A percentile compares a stretch with the other conserved stretches of the same genome.
Evolutionary conservation across 1,140 invertebrate species (phyloP).

Genomic region (Drosophila grimshawi): DNA sequence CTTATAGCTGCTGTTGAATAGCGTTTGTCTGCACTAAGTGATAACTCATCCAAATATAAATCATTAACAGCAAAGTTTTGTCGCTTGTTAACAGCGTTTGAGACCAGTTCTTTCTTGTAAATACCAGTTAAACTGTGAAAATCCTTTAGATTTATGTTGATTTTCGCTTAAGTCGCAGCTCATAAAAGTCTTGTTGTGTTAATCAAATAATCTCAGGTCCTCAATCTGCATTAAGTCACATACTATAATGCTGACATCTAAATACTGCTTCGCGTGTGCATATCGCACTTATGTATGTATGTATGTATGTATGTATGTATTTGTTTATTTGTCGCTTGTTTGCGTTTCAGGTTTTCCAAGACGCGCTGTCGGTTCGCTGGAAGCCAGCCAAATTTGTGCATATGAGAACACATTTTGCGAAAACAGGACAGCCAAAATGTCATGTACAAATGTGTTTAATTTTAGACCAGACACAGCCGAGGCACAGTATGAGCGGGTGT

Average conservation of each 20-base stretch:
- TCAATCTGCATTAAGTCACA: neutral
- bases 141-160: neutral
- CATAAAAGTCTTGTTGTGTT: neutral
- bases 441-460: conserved; percentile 54
- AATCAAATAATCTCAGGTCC: conserved; percentile 12
- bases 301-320: conserved; percentile 48
- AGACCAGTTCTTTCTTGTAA: no score
- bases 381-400: conserved; percentile 74
- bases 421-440: conserved; percentile 51
- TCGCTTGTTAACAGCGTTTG: neutral
- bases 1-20: neutral
- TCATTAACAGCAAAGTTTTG: neutral
- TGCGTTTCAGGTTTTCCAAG: conserved; percentile 64
- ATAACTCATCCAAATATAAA: no score
- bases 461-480: conserved; percentile 15
- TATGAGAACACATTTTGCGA: conserved; percentile 57
- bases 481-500: neutral
- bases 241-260: conserved; percentile 25
- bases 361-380: conserved; percentile 48
- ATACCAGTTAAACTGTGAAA: neutral
- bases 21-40: neutral
- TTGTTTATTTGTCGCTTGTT: conserved; percentile 73
- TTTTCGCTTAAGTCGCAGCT: neutral
- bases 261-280: conserved; percentile 50
- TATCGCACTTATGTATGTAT: conserved; percentile 51